Evolutionary conservation across 2,797 vertebrate genomes (phyloP), one percentile per base, ranked within the genome.

Genomic region (Acanthopagrus latus): DNA sequence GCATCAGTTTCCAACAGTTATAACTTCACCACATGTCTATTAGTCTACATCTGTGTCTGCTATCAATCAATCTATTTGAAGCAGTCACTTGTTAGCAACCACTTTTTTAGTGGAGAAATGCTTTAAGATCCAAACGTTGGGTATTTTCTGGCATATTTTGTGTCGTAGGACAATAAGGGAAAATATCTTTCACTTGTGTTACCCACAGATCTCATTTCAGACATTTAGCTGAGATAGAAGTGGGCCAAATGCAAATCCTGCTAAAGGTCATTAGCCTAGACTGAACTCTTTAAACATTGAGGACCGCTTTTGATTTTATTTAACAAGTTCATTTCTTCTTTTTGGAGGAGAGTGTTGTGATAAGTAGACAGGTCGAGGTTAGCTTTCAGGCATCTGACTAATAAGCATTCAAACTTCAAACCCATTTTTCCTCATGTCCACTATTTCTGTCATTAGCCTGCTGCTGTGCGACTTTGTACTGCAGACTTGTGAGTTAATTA

Each of bases 321-420:
- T 20, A 46, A 48, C 46, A 64, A 18, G 33, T 29, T 29, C 2
- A 7, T 18, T 41, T 16, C n/a, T 20, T 18, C 5, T 14, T 41
- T 60, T 23, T 23, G 25, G 25, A 1, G 54, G 13, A 27, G 2
- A 5, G 25, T 12, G 21, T 64, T 12, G 21, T 64, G 11, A 2
- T 55, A 23, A 52, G 52, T 38, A 12, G 25, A 7, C 23, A 8
- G 33, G 8, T 33, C 6, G 29, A 33, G 29, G 29, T 33, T 16
- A 21, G 29, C 23, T 23, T 33, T 21, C 14, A 59, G 60, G 0
- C 17, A 27, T 27, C 47, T 43, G 23, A 3, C 44, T 63, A 63
- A 63, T 47, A 27, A 47, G 59, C 23, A 44, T 48, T 64, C 14
- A 23, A 48, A 65, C 38, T 58, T 56, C 16, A 59, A 70, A 58